phyloP scores from a whole-genome alignment of 2,888 invertebrate genomes.

The Escarpia spicata region DNA sequence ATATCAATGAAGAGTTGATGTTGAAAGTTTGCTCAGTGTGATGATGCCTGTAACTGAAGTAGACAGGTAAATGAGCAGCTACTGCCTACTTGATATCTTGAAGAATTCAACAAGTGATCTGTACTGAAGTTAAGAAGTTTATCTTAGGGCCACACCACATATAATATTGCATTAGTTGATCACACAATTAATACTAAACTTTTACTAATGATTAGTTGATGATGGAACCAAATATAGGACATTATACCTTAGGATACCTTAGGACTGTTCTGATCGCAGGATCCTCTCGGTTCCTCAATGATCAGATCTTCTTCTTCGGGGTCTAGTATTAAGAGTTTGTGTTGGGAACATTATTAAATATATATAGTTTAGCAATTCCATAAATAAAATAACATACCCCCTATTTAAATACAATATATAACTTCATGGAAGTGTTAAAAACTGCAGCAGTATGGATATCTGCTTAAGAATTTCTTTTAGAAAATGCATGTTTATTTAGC shows the following conservation, averaged over 20 bases:
- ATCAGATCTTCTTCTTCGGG: too few relatives aligned
- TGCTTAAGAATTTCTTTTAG: too few relatives aligned
- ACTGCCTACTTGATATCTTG: not conserved
- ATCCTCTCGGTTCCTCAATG: too few relatives aligned
- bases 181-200: not conserved
- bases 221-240: not conserved
- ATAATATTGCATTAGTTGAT: not conserved
- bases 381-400: not conserved
- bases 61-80: not conserved
- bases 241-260: too few relatives aligned
- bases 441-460: too few relatives aligned
- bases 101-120: not conserved
- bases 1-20: not conserved
- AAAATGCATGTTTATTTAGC: too few relatives aligned
- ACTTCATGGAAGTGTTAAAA: not conserved
- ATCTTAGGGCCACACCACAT: not conserved
- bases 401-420: not conserved
- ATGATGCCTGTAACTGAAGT: not conserved
- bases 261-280: too few relatives aligned
- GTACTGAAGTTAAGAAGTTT: not conserved
- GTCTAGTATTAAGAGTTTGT: too few relatives aligned
- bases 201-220: not conserved
- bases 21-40: not conserved
- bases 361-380: not conserved
- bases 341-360: not conserved